Conservation (phyloP, 2,888 invertebrate species). For the Andricus quercusramuli region DNA sequence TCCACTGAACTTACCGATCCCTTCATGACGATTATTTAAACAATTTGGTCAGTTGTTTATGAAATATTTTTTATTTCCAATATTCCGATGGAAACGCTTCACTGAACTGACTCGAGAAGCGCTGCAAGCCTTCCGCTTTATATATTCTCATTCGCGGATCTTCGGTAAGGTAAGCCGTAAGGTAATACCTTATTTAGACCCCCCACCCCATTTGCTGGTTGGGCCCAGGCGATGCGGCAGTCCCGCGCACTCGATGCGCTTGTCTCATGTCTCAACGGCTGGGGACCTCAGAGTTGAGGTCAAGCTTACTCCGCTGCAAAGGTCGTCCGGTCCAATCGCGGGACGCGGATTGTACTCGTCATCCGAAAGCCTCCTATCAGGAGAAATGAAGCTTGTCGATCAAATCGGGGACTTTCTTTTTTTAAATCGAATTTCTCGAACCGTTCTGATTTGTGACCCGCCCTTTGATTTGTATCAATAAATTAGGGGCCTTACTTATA, state of each 20-base stretch:
- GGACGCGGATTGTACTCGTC: not conserved
- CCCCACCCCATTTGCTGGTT: conserved; percentile 7
- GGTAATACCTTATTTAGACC: conserved; percentile 42
- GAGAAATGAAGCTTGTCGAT: not conserved
- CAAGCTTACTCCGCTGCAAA: conserved; percentile 16
- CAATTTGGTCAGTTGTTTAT: not conserved
- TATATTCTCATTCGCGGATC: conserved; percentile 40
- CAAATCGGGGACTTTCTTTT: not conserved
- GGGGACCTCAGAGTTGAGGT: not conserved
- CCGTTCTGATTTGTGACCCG: not conserved
- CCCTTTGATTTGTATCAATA: not conserved
- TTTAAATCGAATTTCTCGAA: not conserved
- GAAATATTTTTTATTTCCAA: not conserved
- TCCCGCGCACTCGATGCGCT: conserved; percentile 8
- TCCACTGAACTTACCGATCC: conserved; percentile 26
- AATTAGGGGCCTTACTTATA: not conserved
- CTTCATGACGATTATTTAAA: conserved; percentile 20
- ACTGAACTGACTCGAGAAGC: conserved; percentile 41
- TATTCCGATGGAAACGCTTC: conserved; percentile 33
- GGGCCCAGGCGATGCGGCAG: conserved; percentile 10
- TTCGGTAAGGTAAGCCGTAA: conserved; percentile 31
- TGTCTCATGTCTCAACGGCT: not conserved
- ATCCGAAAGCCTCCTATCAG: not conserved
- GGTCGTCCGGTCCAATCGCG: conserved; percentile 4
- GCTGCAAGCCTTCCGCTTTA: conserved; percentile 38